Base-by-base conservation (phyloP, 2,113 vertebrate genomes). In the Epinephelus fuscoguttatus region DNA sequence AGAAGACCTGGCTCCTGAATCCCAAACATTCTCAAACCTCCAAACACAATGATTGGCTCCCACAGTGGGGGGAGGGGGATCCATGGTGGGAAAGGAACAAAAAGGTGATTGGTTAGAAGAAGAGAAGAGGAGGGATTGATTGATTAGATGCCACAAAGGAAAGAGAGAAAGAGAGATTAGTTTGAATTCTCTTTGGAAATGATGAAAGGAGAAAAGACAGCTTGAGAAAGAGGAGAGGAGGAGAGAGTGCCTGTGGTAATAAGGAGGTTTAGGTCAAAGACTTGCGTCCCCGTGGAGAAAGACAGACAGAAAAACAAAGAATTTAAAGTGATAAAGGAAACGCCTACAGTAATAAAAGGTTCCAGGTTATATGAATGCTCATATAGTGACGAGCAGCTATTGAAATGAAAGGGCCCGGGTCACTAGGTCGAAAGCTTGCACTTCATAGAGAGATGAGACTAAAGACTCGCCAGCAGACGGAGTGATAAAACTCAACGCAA, bases 61-160 rank as follows among this genome's bases (percentile, higher is more conserved):
- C 67, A 47, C 23, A 25, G 55, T 8, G 42, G 42, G 42, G 42
- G 42, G 9, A 45, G 25, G 45, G 23, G 80, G 19, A 11, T n/a
- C 40, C 10, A 15, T 33, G 40, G 56, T 66, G 85, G 76, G 85
- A 75, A 71, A n/a, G 53, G 3, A 66, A 40, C 18, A 50, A 68
- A 49, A 33, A 70, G 71, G 56, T 60, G 67, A 56, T 66, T 75
- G 57, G 57, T 62, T 25, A 18, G 14, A 33, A 33, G 60, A 63
- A 33, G 21, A 64, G 52, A 30, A 45, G 49, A 42, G 23, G 59
- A 52, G 55, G 45, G 49, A 37, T 17, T 50, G 49, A 86, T 83
- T 88, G 89, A 83, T 88, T 85, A 57, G 37, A 68, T 64, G 67
- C 68, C 83, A 82, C 60, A 73, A 63, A 68, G 30, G 72, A 76